Conservation (phyloP, 1,140 invertebrate species). For the Pogonomyrmex californicus region DNA sequence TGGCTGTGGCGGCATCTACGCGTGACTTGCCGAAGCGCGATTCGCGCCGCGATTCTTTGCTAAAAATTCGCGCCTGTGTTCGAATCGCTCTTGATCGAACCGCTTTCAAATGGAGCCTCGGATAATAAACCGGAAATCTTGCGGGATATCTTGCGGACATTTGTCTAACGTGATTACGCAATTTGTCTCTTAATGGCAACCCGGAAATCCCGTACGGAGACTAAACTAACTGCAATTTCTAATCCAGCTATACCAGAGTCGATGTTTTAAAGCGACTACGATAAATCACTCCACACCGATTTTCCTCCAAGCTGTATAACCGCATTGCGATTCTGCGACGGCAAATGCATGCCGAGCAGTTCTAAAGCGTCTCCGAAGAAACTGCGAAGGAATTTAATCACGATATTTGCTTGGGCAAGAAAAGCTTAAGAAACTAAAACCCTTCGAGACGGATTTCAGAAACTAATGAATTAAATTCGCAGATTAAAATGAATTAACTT, state of each 20-base stretch:
- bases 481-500: constrained; percentile 18
- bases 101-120: constrained; percentile 49
- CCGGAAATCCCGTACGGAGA: constrained; percentile 56
- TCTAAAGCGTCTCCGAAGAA: constrained; percentile 3
- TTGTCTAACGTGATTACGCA: constrained; percentile 59
- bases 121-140: constrained; percentile 41
- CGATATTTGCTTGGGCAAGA: constrained; percentile 40
- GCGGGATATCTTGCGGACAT: constrained; percentile 48
- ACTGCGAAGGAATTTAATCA: constrained; percentile 47
- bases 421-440: constrained; percentile 10
- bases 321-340: constrained; percentile 12
- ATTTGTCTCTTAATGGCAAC: constrained; percentile 70
- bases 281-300: constrained; percentile 56
- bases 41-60: background rate
- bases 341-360: constrained; percentile 17
- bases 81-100: constrained; percentile 37
- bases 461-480: constrained; percentile 36
- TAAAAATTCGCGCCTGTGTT: constrained; percentile 46
- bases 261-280: constrained; percentile 40
- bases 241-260: constrained; percentile 54
- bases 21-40: background rate
- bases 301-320: constrained; percentile 30
- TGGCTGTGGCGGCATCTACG: constrained; percentile 56
- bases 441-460: background rate
- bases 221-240: constrained; percentile 69